Evolutionary conservation across 2,113 vertebrate genomes (phyloP), one percentile per base, ranked within the genome.

Genomic region (Hippoglossus stenolepis): DNA sequence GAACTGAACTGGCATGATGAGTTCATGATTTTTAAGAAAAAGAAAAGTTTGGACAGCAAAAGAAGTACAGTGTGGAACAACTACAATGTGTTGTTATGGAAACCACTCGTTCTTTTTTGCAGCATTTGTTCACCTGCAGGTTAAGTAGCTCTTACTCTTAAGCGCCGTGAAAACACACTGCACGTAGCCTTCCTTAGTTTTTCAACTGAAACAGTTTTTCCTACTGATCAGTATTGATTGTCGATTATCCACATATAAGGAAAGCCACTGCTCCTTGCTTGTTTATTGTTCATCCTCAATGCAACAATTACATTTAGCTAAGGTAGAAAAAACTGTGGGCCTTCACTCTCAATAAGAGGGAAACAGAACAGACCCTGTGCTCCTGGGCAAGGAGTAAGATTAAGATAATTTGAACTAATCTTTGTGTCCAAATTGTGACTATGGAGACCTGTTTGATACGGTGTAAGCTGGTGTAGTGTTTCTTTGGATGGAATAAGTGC

Each of bases 341-440:
- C 63, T 81, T 89, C 77, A 65, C 31, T 45, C 38, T 80, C 79
- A 85, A 82, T 87, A 54, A 81, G 17, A 3, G 1, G 17, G 68
- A 90, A 66, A 70, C 20, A 78, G 77, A 89, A 31, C 87, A 91
- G 85, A 75, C 65, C 28, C 60, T 78, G 63, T 65, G 66, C 89
- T 77, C 23, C 78, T 38, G 67, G 77, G 24, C 43, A 79, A 56
- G 64, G 31, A 26, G 64, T 59, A 54, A 53, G 49, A 68, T 74
- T 57, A 71, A 72, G 49, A 73, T 62, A 35, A 85, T 85, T 72
- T 74, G 17, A 64, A 79, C 47, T 78, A 47, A 84, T 79, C 73
- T 57, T 38, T 70, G 68, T 62, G n/a, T 61, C 70, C 49, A 70
- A 67, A 72, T 69, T 75, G 77, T 73, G 68, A 54, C 68, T 54